Conservation (phyloP, 2,797 vertebrate species). For the Anguilla obscura region DNA sequence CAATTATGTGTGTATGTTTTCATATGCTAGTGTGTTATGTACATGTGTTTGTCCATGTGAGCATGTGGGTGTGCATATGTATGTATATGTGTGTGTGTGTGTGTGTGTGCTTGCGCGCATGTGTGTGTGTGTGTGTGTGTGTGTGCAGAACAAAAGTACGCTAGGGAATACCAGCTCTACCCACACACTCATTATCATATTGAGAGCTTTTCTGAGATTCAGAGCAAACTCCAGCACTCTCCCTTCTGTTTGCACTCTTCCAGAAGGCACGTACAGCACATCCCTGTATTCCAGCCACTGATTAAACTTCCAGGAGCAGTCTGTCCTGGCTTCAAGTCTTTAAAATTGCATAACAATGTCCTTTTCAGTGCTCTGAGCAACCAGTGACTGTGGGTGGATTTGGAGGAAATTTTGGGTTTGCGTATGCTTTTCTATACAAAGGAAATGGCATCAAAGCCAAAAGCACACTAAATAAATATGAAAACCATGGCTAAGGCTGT, state of each 20-base stretch:
- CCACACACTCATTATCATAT: conserved; percentile 44
- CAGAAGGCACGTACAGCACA: conserved; percentile 49
- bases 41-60: not conserved
- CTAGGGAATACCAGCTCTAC: conserved; percentile 36
- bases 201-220: conserved; percentile 59
- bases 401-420: not conserved
- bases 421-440: not conserved
- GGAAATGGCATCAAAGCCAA: not conserved
- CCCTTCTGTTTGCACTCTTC: conserved; percentile 32
- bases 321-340: not conserved
- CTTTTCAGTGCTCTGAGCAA: not conserved
- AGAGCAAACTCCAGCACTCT: conserved; percentile 58
- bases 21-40: not conserved
- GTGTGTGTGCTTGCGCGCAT: not conserved
- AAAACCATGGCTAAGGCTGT: not conserved
- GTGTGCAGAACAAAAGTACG: not conserved
- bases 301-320: conserved; percentile 36
- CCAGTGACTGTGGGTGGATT: not conserved
- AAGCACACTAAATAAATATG: not conserved
- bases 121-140: not conserved
- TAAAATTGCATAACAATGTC: not conserved
- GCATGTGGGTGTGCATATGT: not conserved
- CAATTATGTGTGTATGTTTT: not conserved
- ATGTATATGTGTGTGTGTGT: not conserved
- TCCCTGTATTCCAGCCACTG: conserved; percentile 54